phyloP scores from a whole-genome alignment of 2,113 vertebrate genomes.

The Perca flavescens region DNA sequence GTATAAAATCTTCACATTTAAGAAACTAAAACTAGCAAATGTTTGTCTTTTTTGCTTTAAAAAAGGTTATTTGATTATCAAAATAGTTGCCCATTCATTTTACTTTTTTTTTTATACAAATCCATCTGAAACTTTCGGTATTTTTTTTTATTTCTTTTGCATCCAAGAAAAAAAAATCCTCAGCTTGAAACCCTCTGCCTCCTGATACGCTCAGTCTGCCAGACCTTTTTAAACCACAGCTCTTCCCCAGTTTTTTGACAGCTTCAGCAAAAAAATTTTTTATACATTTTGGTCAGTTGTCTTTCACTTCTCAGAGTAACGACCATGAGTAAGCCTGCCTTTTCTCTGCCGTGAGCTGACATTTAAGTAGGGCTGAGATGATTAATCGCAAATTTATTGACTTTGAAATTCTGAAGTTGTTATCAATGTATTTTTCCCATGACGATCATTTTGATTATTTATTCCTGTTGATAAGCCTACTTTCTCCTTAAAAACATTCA shows the following conservation, averaged over 20 bases:
- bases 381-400: too few relatives aligned
- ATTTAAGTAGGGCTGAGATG: not conserved
- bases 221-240: not conserved
- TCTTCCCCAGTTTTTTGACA: slow-evolving; percentile 12
- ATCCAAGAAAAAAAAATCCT: not conserved
- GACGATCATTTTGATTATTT: too few relatives aligned
- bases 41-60: too few relatives aligned
- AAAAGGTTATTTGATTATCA: too few relatives aligned
- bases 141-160: slow-evolving; percentile 1
- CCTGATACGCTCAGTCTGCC: slow-evolving; percentile 1
- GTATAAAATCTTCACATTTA: not conserved
- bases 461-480: too few relatives aligned
- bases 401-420: too few relatives aligned
- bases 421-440: too few relatives aligned
- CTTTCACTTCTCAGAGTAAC: slow-evolving; percentile 5
- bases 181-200: not conserved
- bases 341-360: slow-evolving; percentile 23
- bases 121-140: not conserved
- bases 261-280: not conserved
- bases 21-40: too few relatives aligned
- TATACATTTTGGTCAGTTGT: slow-evolving; percentile 15
- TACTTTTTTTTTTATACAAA: too few relatives aligned
- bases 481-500: too few relatives aligned
- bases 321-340: not conserved
- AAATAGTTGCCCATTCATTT: too few relatives aligned